phyloP scores from a whole-genome alignment of 64 coral and sea anemone genomes.

The Acropora yongei region DNA sequence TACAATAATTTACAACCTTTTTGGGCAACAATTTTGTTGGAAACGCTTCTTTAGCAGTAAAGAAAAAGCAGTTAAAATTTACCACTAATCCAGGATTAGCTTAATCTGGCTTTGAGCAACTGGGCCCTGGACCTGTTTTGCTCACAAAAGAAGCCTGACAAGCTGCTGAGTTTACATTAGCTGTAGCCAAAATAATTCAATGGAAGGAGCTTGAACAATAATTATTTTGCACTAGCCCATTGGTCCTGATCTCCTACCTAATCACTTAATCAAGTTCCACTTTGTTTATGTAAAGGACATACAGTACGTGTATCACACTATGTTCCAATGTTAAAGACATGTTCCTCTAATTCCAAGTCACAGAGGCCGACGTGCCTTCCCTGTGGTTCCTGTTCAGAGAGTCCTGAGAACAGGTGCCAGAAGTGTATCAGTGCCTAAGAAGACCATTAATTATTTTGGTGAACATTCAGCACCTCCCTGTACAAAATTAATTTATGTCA shows the following conservation, averaged over 20 bases:
- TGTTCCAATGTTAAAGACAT: slow-evolving; percentile 12
- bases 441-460: neutral
- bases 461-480: slow-evolving; percentile 1
- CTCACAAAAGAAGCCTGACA: neutral
- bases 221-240: neutral
- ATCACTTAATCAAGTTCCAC: neutral
- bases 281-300: neutral
- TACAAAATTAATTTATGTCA: neutral
- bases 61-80: too few species aligned
- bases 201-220: slow-evolving; percentile 1
- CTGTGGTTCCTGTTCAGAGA: slow-evolving; percentile 24
- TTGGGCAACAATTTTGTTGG: too few species aligned
- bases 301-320: neutral
- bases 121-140: neutral
- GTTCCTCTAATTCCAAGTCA: slow-evolving; percentile 20
- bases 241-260: slow-evolving; percentile 18
- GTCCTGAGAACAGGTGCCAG: neutral
- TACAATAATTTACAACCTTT: too few species aligned
- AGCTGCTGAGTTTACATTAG: slow-evolving; percentile 13
- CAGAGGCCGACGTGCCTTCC: neutral
- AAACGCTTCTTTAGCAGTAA: too few species aligned
- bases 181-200: neutral
- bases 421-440: slow-evolving; percentile 5
- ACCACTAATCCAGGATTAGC: too few species aligned
- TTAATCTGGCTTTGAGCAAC: too few species aligned